Percentiles rank a stretch among this genome's conserved stretches.
phyloP scores from a whole-genome alignment of 2,113 vertebrate genomes.

The Callopanchax toddi region DNA sequence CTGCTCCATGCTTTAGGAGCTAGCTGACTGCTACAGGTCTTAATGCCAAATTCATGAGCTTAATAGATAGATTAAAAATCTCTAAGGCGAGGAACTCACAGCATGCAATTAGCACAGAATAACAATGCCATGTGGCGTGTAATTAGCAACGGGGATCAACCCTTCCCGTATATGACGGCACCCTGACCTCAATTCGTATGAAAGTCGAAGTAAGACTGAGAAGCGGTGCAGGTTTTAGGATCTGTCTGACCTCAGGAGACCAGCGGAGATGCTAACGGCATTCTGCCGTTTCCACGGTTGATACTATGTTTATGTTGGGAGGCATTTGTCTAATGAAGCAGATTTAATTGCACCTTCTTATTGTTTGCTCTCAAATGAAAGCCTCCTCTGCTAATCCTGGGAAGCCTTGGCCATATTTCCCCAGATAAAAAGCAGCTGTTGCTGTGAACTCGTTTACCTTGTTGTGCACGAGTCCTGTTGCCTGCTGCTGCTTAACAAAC shows the following conservation, averaged over 20 bases:
- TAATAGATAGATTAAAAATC: constrained; percentile 60
- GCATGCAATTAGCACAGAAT: constrained; percentile 72
- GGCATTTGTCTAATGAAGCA: constrained; percentile 63
- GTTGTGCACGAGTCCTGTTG: background rate
- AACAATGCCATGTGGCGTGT: constrained; percentile 74
- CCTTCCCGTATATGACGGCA: constrained; percentile 45
- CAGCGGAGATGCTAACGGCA: constrained; percentile 6
- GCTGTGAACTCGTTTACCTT: constrained; percentile 32
- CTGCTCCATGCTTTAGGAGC: constrained; percentile 12
- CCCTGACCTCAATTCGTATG: constrained; percentile 61
- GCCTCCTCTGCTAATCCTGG: constrained; percentile 66
- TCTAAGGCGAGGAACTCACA: constrained; percentile 53
- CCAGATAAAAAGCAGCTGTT: constrained; percentile 45
- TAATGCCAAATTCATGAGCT: constrained; percentile 44
- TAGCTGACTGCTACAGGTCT: constrained; percentile 22
- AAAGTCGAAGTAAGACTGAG: constrained; percentile 58
- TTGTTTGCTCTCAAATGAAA: constrained; percentile 67
- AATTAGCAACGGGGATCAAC: constrained; percentile 73
- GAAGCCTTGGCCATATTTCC: constrained; percentile 65
- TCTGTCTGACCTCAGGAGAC: constrained; percentile 44
- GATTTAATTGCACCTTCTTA: constrained; percentile 59
- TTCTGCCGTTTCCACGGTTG: constrained; percentile 28
- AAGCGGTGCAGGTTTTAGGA: constrained; percentile 27
- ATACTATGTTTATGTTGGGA: constrained; percentile 55
- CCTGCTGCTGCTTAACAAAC: background rate